Conservation (phyloP, 1,140 invertebrate species). For the Sarcophaga bullata region DNA sequence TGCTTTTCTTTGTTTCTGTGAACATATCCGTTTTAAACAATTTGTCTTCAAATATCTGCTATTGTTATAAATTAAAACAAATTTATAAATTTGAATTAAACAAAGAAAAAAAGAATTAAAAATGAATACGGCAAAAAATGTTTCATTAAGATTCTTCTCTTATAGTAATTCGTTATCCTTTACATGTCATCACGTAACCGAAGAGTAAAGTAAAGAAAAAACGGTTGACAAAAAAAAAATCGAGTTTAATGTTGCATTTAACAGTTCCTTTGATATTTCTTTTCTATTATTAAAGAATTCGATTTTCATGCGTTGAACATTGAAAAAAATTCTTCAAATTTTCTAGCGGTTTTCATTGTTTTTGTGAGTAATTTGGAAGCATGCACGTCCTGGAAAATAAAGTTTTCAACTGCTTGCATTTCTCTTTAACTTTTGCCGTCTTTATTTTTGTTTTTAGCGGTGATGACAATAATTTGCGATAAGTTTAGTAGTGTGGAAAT, state of each 20-base stretch:
- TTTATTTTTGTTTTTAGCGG: slow-evolving; percentile 9
- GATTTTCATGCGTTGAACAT: no score
- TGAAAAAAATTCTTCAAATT: no score
- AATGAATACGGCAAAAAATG: no score
- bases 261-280: background rate
- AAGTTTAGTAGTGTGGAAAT: background rate
- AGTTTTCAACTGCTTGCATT: slow-evolving; percentile 32
- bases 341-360: background rate
- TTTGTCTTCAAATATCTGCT: no score
- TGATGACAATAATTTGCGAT: slow-evolving; percentile 6
- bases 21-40: no score
- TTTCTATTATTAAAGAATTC: no score
- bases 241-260: slow-evolving; percentile 18
- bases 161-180: background rate
- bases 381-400: background rate
- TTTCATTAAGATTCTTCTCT: slow-evolving; percentile 11
- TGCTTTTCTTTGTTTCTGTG: no score
- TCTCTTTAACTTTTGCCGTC: background rate
- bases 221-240: background rate
- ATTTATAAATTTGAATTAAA: no score
- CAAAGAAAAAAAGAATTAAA: no score
- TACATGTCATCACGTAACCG: background rate
- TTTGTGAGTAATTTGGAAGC: background rate
- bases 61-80: no score
- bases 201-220: background rate